These are phyloP conservation scores for Cerastis rubricosa DNA, from an alignment of 2,888 invertebrate species.

Conservation along the genomic window DNA sequence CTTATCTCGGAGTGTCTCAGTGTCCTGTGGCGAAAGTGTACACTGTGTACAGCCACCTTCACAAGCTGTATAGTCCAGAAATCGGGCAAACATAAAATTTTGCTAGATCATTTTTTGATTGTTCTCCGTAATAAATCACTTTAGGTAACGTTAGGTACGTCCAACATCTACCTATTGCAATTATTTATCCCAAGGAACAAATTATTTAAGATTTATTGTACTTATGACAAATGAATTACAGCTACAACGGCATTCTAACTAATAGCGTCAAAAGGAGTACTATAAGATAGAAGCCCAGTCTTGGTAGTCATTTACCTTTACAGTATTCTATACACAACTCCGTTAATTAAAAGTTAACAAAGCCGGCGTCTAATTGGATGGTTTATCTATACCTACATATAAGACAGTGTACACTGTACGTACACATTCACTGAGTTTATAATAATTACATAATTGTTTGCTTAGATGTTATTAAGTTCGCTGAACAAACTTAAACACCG, in stretches of 20 bases:
- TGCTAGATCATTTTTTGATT: not conserved
- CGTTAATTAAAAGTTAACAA: slow-evolving; percentile 84
- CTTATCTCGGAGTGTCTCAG: not conserved
- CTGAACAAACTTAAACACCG: slow-evolving; percentile 30
- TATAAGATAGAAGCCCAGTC: slow-evolving; percentile 50
- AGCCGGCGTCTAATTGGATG: slow-evolving; percentile 79
- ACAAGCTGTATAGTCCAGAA: not conserved
- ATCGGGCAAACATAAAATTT: not conserved
- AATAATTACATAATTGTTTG: slow-evolving; percentile 63
- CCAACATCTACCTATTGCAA: not conserved
- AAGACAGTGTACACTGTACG: slow-evolving; percentile 43
- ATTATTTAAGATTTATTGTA: slow-evolving; percentile 25
- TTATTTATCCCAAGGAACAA: slow-evolving; percentile 12
- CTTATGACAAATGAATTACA: slow-evolving; percentile 45
- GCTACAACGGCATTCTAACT: slow-evolving; percentile 43
- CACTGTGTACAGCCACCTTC: not conserved
- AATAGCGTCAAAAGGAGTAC: slow-evolving; percentile 47
- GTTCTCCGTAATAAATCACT: slow-evolving; percentile 1
- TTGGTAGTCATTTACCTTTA: slow-evolving; percentile 64
- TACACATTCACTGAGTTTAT: slow-evolving; percentile 53
- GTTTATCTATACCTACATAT: slow-evolving; percentile 72
- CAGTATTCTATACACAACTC: slow-evolving; percentile 73
- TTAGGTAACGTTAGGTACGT: not conserved
- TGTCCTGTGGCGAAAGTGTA: not conserved
- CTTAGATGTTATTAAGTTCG: slow-evolving; percentile 36